Evolutionary conservation across 2,113 vertebrate genomes (phyloP), one percentile per base, ranked within the genome.

Genomic region (Semnornis frantzii): DNA sequence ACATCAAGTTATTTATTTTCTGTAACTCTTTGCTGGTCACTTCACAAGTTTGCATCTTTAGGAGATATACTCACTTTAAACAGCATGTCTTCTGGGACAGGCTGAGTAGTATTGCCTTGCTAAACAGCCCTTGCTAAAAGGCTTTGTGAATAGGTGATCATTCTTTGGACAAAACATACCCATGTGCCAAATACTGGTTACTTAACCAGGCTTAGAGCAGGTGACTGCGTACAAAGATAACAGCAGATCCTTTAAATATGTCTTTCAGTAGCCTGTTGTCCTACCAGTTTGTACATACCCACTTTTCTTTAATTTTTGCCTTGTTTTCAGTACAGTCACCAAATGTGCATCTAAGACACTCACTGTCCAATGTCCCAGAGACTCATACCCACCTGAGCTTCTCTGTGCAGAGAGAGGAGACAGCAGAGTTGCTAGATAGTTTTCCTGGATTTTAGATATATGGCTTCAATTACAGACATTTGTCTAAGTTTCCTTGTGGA

Each of bases 391-490:
- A 50, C 8, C 21, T 59, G 4, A 9, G 5, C 33, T 79, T 85
- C 21, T 50, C 25, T 65, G 16, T 2, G 1, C 2, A 2, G 5
- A n/a, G 21, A n/a, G 27, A 52, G 31, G 21, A 69, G 33, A 5
- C 16, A 54, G 7, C 6, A 34, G 20, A 72, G 21, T 33, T 64
- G 31, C 57, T n/a, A n/a, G 57, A 25, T 12, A 10, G 16, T 39
- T 59, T 25, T 85, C n/a, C 30, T 68, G 20, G 2, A 2, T 86
- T 85, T 85, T 15, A 39, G 1, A 2, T 31, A 28, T 0, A 0
- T 73, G 30, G 37, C 30, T 74, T 82, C 33, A 39, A 18, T 68
- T 70, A 12, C 10, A 46, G 50, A 8, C 21, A 59, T 59, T 73
- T 0, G 0, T 85, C 18, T 59, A n/a, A 8, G 7, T 83, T 55